Conservation (phyloP, 2,113 vertebrate genomes). For the Mormoops blainvillei region DNA sequence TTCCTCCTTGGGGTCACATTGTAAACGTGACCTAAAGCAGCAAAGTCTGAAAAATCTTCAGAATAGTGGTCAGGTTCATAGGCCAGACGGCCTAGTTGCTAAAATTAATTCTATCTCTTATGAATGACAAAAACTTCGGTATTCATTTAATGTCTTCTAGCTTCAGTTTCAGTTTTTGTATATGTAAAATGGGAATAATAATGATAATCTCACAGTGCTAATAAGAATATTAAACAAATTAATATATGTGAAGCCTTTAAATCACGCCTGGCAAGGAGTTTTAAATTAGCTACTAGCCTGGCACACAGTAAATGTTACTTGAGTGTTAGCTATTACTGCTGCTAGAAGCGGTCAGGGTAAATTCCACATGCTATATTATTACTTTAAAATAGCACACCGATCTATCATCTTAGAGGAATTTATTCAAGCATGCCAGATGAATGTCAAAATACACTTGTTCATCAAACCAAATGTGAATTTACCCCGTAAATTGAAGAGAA, state of each 20-base stretch:
- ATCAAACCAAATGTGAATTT: slow-evolving; percentile 57
- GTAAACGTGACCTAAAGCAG: not conserved
- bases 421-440: slow-evolving; percentile 44
- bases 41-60: not conserved
- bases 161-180: slow-evolving; percentile 35
- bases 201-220: not conserved
- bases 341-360: not conserved
- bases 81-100: not conserved
- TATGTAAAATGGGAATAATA: not conserved
- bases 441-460: slow-evolving; percentile 66
- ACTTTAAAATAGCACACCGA: slow-evolving; percentile 30
- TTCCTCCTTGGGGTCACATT: not conserved
- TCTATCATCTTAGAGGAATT: slow-evolving; percentile 20
- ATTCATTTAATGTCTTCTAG: not conserved
- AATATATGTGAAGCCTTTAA: slow-evolving; percentile 13
- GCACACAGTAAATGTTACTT: slow-evolving; percentile 26
- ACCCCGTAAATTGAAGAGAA: slow-evolving; percentile 37
- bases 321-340: slow-evolving; percentile 17
- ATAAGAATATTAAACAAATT: not conserved
- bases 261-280: slow-evolving; percentile 30
- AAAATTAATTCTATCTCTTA: not conserved
- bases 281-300: slow-evolving; percentile 35
- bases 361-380: slow-evolving; percentile 52
- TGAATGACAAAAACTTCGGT: not conserved
- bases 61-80: not conserved